These are phyloP conservation scores for Oryctes rhinoceros DNA, from an alignment of 1,140 invertebrate species.

Conservation along the genomic window DNA sequence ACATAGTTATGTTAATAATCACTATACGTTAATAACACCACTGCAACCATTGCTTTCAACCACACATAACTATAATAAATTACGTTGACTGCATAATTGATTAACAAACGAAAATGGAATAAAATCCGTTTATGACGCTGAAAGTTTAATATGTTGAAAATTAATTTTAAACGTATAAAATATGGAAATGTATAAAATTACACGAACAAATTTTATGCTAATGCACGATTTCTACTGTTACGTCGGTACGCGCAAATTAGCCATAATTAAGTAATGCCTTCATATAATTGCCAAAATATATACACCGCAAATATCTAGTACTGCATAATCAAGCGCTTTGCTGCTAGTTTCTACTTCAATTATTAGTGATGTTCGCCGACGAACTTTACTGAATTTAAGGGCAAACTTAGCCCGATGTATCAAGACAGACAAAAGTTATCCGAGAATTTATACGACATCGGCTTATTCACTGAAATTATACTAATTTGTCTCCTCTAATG, in stretches of 20 bases:
- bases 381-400: conserved; percentile 18
- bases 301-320: conserved; percentile 19
- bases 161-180: background rate
- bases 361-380: conserved; percentile 2
- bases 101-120: conserved; percentile 2
- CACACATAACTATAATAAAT: too few relatives aligned
- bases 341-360: background rate
- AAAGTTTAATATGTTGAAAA: background rate
- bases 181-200: background rate
- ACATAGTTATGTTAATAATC: too few relatives aligned
- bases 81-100: background rate
- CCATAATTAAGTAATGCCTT: conserved; percentile 6
- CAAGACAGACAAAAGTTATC: conserved; percentile 33
- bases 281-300: conserved; percentile 28
- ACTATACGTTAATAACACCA: too few relatives aligned
- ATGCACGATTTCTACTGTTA: background rate
- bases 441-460: background rate
- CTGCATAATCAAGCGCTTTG: conserved; percentile 1
- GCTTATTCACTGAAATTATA: background rate
- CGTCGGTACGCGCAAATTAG: background rate
- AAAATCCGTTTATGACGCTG: background rate
- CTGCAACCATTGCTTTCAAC: too few relatives aligned
- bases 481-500: conserved; percentile 3
- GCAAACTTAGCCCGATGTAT: conserved; percentile 2
- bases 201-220: background rate